Evolutionary conservation across 2,888 invertebrate species (phyloP), one percentile per base, ranked within the genome.

Genomic region (Conomelus anceps): DNA sequence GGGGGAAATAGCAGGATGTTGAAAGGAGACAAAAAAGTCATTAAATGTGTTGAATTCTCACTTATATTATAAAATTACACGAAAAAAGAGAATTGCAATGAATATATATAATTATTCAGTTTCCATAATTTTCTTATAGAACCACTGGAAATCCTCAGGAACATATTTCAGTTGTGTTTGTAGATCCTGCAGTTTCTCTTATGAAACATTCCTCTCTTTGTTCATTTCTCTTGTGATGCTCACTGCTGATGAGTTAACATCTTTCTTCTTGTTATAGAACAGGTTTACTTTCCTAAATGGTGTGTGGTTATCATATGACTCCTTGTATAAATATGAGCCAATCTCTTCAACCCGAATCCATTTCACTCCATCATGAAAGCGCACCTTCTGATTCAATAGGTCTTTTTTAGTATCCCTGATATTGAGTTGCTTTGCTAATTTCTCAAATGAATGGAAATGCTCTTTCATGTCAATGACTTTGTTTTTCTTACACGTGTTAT

Each of bases 391-490:
- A 17, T 41, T 41, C 20, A 41, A 41, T 17, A 20, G 11, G 41
- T 41, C 20, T 41, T 41, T 41, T 20, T 41, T 41, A 13, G 13
- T 41, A 41, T 41, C 20, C 11, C 13, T 41, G 20, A 41, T 41
- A 41, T 41, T 41, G 11, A 17, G 20, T 41, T 41, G 11, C 41
- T 13, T 17, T 17, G 41, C 41, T 41, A 41, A 41, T 17, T 41
- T 41, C 13, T 41, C 41, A 20, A 41, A 17, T 13, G 41, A 41
- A 41, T 20, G 41, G 89, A 92, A 92, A 90, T 91, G 90, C 86
- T 90, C 63, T 84, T 87, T 89, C 92, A 92, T 91, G 88, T 92
- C 91, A 86, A 90, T 90, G 85, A 92, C 91, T 85, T 90, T 87
- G 89, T 92, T 91, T 86, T 84, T 88, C 88, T 88, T 91, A 88